Conservation (phyloP, 1,140 invertebrate species). For the Ptiloglossa arizonensis region DNA sequence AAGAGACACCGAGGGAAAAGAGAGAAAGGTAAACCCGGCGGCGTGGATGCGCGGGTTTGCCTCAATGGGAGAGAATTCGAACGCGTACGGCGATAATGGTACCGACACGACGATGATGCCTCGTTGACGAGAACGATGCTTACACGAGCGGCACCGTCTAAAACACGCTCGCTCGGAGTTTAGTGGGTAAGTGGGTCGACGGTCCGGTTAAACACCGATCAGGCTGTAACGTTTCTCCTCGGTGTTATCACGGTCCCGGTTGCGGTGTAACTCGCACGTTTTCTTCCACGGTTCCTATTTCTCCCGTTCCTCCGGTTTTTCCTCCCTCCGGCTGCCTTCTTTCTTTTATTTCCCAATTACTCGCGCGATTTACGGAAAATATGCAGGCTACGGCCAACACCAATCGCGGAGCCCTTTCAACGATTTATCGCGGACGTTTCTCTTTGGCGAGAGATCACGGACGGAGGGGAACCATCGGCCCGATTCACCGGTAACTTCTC, state of each 20-base stretch:
- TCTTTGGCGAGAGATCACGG: background rate
- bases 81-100: constrained; percentile 41
- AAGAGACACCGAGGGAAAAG: constrained; percentile 40
- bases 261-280: constrained; percentile 17
- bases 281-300: constrained; percentile 4
- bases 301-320: background rate
- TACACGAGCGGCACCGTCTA: constrained; percentile 45
- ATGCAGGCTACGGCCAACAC: no score
- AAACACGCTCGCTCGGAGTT: constrained; percentile 59
- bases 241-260: background rate
- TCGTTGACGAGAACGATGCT: constrained; percentile 11
- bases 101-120: constrained; percentile 38
- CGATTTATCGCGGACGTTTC: background rate
- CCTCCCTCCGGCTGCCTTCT: no score
- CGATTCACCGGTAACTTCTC: no score
- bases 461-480: no score
- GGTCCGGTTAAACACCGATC: constrained; percentile 75
- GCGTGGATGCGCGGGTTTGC: background rate
- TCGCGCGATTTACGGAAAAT: background rate
- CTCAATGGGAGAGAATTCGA: constrained; percentile 54
- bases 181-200: constrained; percentile 80
- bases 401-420: background rate
- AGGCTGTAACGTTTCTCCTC: constrained; percentile 17
- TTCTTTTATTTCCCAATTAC: background rate
- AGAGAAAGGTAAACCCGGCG: constrained; percentile 34